Conservation (phyloP, 1,140 invertebrate genomes). For the Pentalonia nigronervosa region DNA sequence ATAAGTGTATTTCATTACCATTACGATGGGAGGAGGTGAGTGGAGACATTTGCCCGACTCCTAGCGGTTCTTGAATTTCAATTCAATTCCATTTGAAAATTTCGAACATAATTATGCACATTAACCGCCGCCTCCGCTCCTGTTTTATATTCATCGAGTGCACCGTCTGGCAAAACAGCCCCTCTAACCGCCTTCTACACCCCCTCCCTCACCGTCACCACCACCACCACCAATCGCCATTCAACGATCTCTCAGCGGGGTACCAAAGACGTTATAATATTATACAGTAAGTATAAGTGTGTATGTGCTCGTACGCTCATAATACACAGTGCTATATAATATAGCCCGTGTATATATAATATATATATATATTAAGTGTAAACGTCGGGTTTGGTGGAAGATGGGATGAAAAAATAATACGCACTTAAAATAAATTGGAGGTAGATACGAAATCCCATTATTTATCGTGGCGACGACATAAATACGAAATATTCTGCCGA, state of each 20-base stretch:
- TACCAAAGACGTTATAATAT: slow-evolving; percentile 32
- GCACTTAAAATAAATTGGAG: slow-evolving; percentile 38
- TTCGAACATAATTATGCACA: slow-evolving; percentile 55
- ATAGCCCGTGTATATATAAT: background rate
- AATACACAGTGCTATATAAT: slow-evolving; percentile 16
- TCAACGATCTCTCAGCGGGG: background rate
- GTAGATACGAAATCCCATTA: background rate
- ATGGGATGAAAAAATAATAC: slow-evolving; percentile 15
- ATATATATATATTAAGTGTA: slow-evolving; percentile 11
- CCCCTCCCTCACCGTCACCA: background rate
- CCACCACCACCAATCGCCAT: no score
- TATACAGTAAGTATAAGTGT: slow-evolving; percentile 25
- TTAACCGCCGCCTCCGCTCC: slow-evolving; percentile 24
- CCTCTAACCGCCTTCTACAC: background rate
- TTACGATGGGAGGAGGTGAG: no score
- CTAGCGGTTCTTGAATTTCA: slow-evolving; percentile 35
- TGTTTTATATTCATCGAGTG: slow-evolving; percentile 56
- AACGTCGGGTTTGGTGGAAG: background rate
- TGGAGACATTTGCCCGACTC: background rate
- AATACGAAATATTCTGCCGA: slow-evolving; percentile 10
- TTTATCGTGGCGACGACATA: slow-evolving; percentile 24
- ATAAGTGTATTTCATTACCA: slow-evolving; percentile 1
- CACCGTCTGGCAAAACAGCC: slow-evolving; percentile 41
- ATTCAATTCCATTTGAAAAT: slow-evolving; percentile 53
- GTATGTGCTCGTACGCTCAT: background rate